A percentile compares a stretch with the other conserved stretches of the same genome.
Evolutionary conservation across 2,888 invertebrate genomes (phyloP).

Genomic region (Agrilus cyanescens): DNA sequence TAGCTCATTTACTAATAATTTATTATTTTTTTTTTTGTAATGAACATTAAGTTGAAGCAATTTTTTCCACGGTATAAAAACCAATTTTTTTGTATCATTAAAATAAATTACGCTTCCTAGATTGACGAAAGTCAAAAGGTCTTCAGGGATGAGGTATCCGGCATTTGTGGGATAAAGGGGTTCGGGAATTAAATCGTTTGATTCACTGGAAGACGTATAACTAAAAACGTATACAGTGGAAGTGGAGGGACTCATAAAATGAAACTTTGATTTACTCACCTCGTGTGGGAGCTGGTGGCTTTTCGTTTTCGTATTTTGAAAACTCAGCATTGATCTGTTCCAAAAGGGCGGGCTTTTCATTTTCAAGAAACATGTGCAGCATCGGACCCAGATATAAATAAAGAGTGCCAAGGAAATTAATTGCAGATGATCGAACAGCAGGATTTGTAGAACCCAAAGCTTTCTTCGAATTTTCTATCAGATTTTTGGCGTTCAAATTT

Average conservation of each 20-base stretch:
- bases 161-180: too few species aligned
- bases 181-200: too few species aligned
- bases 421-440: slow-evolving; percentile 65
- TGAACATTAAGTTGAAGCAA: neutral
- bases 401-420: slow-evolving; percentile 62
- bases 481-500: slow-evolving; percentile 53
- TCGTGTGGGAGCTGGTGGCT: slow-evolving; percentile 62
- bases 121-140: too few species aligned
- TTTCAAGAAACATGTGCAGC: slow-evolving; percentile 68
- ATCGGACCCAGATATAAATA: slow-evolving; percentile 72
- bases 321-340: slow-evolving; percentile 79
- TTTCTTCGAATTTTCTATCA: slow-evolving; percentile 71
- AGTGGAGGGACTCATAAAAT: too few species aligned
- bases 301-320: slow-evolving; percentile 66
- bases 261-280: slow-evolving; percentile 30
- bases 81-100: too few species aligned
- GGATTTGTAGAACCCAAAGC: slow-evolving; percentile 78
- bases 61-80: too few species aligned
- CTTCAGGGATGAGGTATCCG: too few species aligned
- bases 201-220: too few species aligned
- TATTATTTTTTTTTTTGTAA: slow-evolving; percentile 1
- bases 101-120: too few species aligned
- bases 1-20: slow-evolving; percentile 1
- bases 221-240: too few species aligned
- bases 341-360: slow-evolving; percentile 72